Conservation (phyloP, 2,113 vertebrate species). For the human (Homo sapiens) region GRCh38 chr9:5526501-5527000, state of each 20-base stretch:
- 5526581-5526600: too few species aligned
- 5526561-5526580: too few species aligned
- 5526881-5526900: neutral
- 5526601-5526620: too few species aligned
- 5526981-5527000: neutral
- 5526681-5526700: too few species aligned
- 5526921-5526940: neutral
- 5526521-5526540: too few species aligned
- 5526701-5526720: too few species aligned
- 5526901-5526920: neutral
- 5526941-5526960: neutral
- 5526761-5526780: neutral
- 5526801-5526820: neutral
- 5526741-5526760: neutral
- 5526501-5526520: too few species aligned
- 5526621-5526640: too few species aligned
- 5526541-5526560: too few species aligned
- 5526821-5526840: neutral
- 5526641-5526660: too few species aligned
- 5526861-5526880: neutral
- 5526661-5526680: too few species aligned
- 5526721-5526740: neutral
- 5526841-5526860: neutral
- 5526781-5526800: neutral
- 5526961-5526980: neutral